Percentiles rank a stretch among this genome's conserved stretches.
These are phyloP conservation scores for Okapia johnstoni DNA, from an alignment of 2,113 vertebrate species.

Conservation along the genomic window DNA sequence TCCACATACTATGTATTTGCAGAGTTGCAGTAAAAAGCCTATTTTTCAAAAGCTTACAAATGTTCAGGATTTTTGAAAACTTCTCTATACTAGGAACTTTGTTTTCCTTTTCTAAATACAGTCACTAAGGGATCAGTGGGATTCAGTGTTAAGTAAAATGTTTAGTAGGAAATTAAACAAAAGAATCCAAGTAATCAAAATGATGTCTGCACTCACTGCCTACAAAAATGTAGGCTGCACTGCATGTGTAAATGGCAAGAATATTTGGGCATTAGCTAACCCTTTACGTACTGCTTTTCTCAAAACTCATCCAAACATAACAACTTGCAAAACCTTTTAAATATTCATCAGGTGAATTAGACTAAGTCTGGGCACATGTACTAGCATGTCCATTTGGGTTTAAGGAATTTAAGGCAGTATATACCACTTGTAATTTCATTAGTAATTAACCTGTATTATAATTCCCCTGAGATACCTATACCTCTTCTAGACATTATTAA, in stretches of 20 bases:
- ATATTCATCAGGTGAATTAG: conserved; percentile 66
- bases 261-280: conserved; percentile 72
- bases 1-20: background rate
- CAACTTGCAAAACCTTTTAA: conserved; percentile 69
- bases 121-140: conserved; percentile 46
- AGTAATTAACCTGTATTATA: conserved; percentile 75
- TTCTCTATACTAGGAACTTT: conserved; percentile 28
- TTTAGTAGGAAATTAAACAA: conserved; percentile 67
- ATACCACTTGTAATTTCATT: conserved; percentile 70
- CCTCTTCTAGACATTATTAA: conserved; percentile 67
- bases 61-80: background rate
- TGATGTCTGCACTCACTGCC: conserved; percentile 72
- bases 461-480: conserved; percentile 69
- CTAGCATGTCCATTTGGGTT: conserved; percentile 47
- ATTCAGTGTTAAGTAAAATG: conserved; percentile 70
- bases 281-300: conserved; percentile 56
- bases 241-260: conserved; percentile 64
- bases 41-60: conserved; percentile 42
- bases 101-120: conserved; percentile 33
- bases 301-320: conserved; percentile 62
- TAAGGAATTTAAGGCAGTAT: conserved; percentile 54
- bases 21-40: background rate
- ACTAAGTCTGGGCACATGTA: conserved; percentile 13
- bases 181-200: conserved; percentile 69
- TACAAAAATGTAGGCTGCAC: conserved; percentile 68